phyloP scores from a whole-genome alignment of 2,113 vertebrate genomes.

The Crypturellus undulatus region DNA sequence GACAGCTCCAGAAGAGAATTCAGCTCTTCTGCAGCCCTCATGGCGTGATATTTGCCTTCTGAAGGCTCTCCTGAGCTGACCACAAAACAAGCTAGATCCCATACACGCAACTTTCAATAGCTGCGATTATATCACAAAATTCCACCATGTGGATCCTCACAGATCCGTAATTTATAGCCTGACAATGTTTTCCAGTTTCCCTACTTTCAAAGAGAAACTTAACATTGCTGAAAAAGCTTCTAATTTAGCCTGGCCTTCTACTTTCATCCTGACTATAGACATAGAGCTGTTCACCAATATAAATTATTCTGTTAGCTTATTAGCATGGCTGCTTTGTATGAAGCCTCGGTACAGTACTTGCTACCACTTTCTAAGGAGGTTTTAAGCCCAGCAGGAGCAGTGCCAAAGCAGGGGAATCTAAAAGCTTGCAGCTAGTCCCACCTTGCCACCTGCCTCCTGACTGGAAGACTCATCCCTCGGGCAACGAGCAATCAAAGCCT shows the following conservation, averaged over 20 bases:
- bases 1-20: not conserved
- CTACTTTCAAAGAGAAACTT: not conserved
- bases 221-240: not conserved
- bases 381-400: not conserved
- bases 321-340: not conserved
- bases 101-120: not conserved
- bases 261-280: not conserved
- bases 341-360: not conserved
- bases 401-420: not conserved
- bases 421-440: not conserved
- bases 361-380: too few species aligned
- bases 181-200: not conserved
- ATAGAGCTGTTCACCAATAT: not conserved
- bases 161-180: not conserved
- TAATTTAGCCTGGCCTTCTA: not conserved
- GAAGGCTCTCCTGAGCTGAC: not conserved
- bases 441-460: not conserved
- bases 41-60: not conserved
- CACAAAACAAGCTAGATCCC: not conserved
- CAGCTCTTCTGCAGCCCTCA: not conserved
- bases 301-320: not conserved
- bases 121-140: not conserved
- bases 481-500: not conserved
- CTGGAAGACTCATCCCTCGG: not conserved
- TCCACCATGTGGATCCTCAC: not conserved